These are phyloP conservation scores for Gymnarchus niloticus DNA, from an alignment of 2,113 vertebrate genomes.

Conservation along the genomic window DNA sequence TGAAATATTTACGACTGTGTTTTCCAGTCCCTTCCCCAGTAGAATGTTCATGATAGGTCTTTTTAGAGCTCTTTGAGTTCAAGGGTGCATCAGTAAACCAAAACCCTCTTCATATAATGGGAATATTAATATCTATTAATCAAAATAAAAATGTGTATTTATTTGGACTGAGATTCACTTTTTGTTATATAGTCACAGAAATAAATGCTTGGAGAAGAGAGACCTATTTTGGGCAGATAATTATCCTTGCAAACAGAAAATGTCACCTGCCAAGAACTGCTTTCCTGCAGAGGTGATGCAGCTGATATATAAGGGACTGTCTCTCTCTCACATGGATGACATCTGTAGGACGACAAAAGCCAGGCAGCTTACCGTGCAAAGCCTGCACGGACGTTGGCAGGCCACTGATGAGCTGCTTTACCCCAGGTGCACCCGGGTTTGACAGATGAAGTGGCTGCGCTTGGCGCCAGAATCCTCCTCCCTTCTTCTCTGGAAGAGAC, in stretches of 20 bases:
- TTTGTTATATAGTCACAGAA: not conserved
- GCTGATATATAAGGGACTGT: not conserved
- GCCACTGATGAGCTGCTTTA: not conserved
- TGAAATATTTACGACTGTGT: not conserved
- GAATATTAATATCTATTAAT: constrained; percentile 15
- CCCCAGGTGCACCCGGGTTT: not conserved
- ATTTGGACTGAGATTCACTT: not conserved
- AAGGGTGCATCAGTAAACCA: not conserved
- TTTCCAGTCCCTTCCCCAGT: not conserved
- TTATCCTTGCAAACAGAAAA: not conserved
- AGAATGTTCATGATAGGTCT: not conserved
- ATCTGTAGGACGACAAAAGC: not conserved
- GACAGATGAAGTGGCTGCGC: constrained; percentile 9
- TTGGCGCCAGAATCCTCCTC: not conserved
- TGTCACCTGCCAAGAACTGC: not conserved
- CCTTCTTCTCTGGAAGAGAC: constrained; percentile 12
- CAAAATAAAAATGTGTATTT: constrained; percentile 4
- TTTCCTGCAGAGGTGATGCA: not conserved
- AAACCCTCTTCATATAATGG: not conserved
- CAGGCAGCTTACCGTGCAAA: not conserved
- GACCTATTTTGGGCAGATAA: constrained; percentile 2
- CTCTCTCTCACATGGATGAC: not conserved
- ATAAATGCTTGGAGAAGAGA: not conserved
- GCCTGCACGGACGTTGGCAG: not conserved
- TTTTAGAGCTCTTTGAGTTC: not conserved